Conservation (phyloP, 2,888 invertebrate species). For the Synanthedon tipuliformis region DNA sequence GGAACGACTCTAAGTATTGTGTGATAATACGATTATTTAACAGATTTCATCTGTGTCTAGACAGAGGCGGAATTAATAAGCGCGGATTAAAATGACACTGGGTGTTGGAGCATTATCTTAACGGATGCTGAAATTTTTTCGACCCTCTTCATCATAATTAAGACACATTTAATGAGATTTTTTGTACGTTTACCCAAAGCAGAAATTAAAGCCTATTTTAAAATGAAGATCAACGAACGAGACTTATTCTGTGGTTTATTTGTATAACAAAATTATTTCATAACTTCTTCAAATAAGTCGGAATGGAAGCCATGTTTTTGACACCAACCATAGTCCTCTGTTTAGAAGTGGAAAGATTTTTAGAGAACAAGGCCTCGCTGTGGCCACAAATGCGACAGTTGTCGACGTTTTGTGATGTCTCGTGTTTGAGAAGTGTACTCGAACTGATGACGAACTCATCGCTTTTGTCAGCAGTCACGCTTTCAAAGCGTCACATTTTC, state of each 20-base stretch:
- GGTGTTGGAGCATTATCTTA: constrained; percentile 12
- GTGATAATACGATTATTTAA: constrained; percentile 12
- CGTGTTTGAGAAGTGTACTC: constrained; percentile 27
- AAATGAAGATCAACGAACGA: neutral
- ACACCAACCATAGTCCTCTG: constrained; percentile 16
- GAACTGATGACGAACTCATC: constrained; percentile 17
- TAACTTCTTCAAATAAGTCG: neutral
- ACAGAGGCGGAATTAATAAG: constrained; percentile 12
- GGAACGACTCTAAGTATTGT: constrained; percentile 13
- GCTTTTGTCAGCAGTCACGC: constrained; percentile 37
- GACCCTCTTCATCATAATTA: neutral
- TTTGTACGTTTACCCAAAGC: neutral
- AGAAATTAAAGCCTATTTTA: neutral
- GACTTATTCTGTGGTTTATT: no score
- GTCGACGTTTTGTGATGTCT: constrained; percentile 13
- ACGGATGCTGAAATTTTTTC: constrained; percentile 5
- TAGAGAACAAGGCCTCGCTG: constrained; percentile 20
- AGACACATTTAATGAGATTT: no score
- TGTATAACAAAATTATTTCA: neutral
- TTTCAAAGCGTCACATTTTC: constrained; percentile 27
- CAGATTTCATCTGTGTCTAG: constrained; percentile 12
- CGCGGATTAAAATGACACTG: constrained; percentile 10
- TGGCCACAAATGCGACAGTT: constrained; percentile 21
- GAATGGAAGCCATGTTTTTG: constrained; percentile 1
- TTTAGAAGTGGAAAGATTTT: constrained; percentile 23